Conservation (phyloP, 2,888 invertebrate genomes). For the Stenolophus ochropezus region DNA sequence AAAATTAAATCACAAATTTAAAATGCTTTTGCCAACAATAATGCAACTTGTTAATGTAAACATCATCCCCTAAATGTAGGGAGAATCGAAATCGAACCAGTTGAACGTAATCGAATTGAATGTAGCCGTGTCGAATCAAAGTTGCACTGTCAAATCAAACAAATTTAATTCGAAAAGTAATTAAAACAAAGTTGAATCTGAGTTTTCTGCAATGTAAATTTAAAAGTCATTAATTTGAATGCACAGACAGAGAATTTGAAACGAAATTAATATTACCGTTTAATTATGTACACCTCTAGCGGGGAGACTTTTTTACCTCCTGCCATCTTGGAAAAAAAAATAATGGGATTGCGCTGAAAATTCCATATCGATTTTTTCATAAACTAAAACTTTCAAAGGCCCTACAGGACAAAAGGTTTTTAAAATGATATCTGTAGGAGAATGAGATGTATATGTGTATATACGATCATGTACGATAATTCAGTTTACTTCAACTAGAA, state of each 20-base stretch:
- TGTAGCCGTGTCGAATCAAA: constrained; percentile 23
- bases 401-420: no score
- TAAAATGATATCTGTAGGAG: no score
- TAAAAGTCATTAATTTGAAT: constrained; percentile 33
- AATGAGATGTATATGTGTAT: no score
- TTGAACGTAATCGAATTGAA: neutral
- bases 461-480: no score
- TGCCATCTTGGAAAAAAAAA: no score
- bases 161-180: constrained; percentile 52
- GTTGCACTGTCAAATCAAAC: constrained; percentile 36
- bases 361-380: no score
- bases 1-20: constrained; percentile 3
- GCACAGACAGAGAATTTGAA: constrained; percentile 18
- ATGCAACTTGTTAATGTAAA: constrained; percentile 40
- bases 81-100: neutral
- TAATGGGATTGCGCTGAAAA: no score
- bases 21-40: constrained; percentile 27
- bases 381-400: no score
- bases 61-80: neutral
- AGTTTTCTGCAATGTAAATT: constrained; percentile 43
- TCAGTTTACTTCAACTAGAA: no score
- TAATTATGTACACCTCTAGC: neutral
- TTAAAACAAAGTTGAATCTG: constrained; percentile 45
- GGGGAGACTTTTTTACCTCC: no score
- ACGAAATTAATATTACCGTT: constrained; percentile 22